Evolutionary conservation across 2,888 invertebrate genomes (phyloP).

Genomic region (Torymus aiolomorphi): DNA sequence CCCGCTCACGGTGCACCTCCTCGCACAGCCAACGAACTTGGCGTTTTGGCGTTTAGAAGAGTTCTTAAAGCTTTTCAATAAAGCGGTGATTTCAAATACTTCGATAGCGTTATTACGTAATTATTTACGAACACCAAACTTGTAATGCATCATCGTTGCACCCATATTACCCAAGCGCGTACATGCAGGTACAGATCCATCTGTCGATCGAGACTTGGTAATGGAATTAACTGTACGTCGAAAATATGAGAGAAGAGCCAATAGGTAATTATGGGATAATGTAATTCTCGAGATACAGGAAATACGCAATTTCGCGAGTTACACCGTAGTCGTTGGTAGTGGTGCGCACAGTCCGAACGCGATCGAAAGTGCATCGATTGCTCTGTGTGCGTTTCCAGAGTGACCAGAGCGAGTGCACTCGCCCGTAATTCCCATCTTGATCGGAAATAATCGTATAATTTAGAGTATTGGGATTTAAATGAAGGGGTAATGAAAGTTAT

Average conservation of each 20-base stretch:
- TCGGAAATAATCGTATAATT: not conserved
- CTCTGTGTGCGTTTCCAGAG: not conserved
- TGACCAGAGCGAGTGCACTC: conserved; percentile 6
- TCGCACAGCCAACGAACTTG: too few species aligned
- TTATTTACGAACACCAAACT: too few species aligned
- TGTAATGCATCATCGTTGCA: too few species aligned
- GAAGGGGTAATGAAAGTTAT: too few species aligned
- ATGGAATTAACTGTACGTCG: conserved; percentile 36
- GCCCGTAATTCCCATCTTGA: conserved; percentile 17
- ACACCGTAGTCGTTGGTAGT: conserved; percentile 19
- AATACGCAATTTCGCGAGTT: conserved; percentile 46
- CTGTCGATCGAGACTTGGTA: not conserved
- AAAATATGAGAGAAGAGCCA: conserved; percentile 25
- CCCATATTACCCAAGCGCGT: too few species aligned
- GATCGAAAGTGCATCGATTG: conserved; percentile 17
- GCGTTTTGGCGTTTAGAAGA: too few species aligned
- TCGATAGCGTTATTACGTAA: too few species aligned
- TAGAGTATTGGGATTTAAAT: not conserved
- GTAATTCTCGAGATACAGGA: conserved; percentile 51
- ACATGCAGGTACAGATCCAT: too few species aligned
- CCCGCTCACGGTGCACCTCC: too few species aligned
- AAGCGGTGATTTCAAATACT: too few species aligned
- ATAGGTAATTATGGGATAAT: conserved; percentile 43
- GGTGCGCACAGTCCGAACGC: too few species aligned
- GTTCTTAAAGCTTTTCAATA: too few species aligned